Evolutionary conservation across 2,113 vertebrate species (phyloP), one percentile per base, ranked within the genome.

Genomic region (Vanacampus margaritifer): DNA sequence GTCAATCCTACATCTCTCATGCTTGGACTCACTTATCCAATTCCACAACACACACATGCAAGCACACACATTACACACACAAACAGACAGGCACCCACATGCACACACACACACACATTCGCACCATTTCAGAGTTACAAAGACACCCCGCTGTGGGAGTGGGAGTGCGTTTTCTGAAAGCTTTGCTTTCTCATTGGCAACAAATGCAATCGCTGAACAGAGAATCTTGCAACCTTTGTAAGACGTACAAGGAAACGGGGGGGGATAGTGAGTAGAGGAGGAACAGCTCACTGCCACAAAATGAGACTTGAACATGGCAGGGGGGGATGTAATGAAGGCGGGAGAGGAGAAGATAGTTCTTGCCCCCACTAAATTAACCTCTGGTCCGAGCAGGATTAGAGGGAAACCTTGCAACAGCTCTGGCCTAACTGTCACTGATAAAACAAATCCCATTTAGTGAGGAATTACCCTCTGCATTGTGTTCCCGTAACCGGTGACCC

Each of bases 381-480:
- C 69, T 77, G 61, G 69, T 63, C 62, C 78, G 53, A 67, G 73
- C 77, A 68, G 79, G 74, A 87, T 82, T 78, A 83, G 64, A 81
- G 43, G 43, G 64, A 79, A 73, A 83, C 82, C 77, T 78, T 76
- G 66, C 72, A 82, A 83, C 63, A 61, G 74, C 28, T 59, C 75
- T 61, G 46, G 41, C 48, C 78, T 35, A 19, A 50, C 64, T 68
- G 72, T 58, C 72, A 75, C 57, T 73, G 85, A 85, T 84, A 84
- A 85, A 88, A 88, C 76, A 90, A 90, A 89, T 86, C 81, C 85
- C 84, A 89, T 88, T 91, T 87, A 79, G 78, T 78, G 88, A 88
- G 79, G 79, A 83, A 87, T 90, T 91, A 88, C 84, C 79, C 79
- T 84, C 76, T 58, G 73, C 64, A 11, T 78, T 66, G 62, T 67